Evolutionary conservation across 2,888 invertebrate genomes (phyloP).

Genomic region (Metallyticus violacea): DNA sequence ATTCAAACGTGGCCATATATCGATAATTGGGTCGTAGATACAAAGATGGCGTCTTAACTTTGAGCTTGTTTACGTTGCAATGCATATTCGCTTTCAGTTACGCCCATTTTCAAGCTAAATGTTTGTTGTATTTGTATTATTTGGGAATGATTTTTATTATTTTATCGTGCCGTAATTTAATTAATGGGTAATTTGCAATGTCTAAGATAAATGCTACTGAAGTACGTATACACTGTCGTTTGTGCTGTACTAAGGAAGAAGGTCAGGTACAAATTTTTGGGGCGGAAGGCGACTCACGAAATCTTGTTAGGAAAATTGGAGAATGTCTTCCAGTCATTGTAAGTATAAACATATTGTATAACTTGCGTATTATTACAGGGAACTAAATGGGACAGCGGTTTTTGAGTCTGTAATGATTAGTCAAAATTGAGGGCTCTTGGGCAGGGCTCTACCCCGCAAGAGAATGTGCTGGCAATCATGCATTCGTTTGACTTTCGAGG

Average conservation of each 20-base stretch:
- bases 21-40: not conserved
- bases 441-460: not conserved
- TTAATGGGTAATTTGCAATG: slow-evolving; percentile 28
- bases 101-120: slow-evolving; percentile 25
- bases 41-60: slow-evolving; percentile 18
- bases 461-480: not conserved
- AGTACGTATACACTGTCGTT: slow-evolving; percentile 26
- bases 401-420: not conserved
- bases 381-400: not conserved
- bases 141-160: slow-evolving; percentile 10
- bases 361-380: not conserved
- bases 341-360: not conserved
- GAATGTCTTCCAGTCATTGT: slow-evolving; percentile 30
- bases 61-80: slow-evolving; percentile 31
- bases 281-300: slow-evolving; percentile 22
- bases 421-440: not conserved
- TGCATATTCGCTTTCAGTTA: slow-evolving; percentile 26
- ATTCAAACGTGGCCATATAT: not conserved
- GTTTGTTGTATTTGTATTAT: slow-evolving; percentile 4
- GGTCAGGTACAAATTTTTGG: slow-evolving; percentile 32
- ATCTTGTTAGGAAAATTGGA: slow-evolving; percentile 26
- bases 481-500: too few species aligned
- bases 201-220: slow-evolving; percentile 19
- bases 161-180: not conserved
- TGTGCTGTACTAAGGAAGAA: slow-evolving; percentile 29